Evolutionary conservation across 2,113 vertebrate species (phyloP), one percentile per base, ranked within the genome.

Genomic region (Acanthisitta chloris): DNA sequence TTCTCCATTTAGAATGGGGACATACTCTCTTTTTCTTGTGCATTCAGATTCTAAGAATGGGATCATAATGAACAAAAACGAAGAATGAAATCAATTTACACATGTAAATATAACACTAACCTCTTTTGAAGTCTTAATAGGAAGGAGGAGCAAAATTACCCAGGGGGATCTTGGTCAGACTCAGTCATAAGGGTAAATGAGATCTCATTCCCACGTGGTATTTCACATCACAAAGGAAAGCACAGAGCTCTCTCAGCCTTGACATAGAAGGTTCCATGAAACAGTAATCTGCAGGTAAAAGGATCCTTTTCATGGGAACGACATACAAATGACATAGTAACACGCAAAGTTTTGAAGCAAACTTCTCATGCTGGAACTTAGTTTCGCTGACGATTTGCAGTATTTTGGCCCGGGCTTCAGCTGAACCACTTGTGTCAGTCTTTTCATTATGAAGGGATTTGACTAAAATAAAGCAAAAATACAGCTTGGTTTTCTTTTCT

Each of bases 171-270:
- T 73, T 51, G 51, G 34, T 74, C 74, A 72, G 76, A 88, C 14
- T 58, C 43, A 79, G 31, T 14, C 86, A 45, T 9, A 24, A 88
- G 28, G 40, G 20, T 49, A 93, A 88, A 81, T 31, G 69, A 96
- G 55, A 80, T 82, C 62, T 46, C 52, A 59, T 45, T 86, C 81
- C 79, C 65, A 48, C 79, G 74, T 42, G 65, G 77, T 81, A 97
- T 93, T 91, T 95, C 79, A 91, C 74, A 96, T 67, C 92, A 66
- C 73, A 91, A 71, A 77, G 72, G 33, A 88, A 94, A 81, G 46
- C 46, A 94, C 42, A 78, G 65, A 92, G 61, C 17, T 34, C 71
- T 72, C 46, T 7, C n/a, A 95, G 55, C n/a, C 42, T 45, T 21
- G 14, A 92, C 28, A 81, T 24, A 79, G 65, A 72, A 69, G 51